Conservation (phyloP, 2,888 invertebrate genomes). For the Caenorhabditis sp. region DNA sequence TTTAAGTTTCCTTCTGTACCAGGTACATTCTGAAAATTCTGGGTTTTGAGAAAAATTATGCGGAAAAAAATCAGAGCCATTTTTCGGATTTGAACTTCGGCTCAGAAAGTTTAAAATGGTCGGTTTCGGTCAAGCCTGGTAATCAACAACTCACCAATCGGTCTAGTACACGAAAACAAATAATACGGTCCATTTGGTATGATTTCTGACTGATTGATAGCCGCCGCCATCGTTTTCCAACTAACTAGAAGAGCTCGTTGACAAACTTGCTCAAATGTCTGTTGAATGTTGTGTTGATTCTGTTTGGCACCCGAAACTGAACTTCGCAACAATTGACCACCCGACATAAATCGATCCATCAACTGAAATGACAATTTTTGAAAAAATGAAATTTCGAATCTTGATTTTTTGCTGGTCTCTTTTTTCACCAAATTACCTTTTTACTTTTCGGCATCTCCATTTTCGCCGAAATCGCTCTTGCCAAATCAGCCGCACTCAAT, state of each 20-base stretch:
- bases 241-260: constrained; percentile 35
- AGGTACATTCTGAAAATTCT: no score
- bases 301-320: constrained; percentile 15
- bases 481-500: constrained; percentile 62
- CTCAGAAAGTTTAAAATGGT: no score
- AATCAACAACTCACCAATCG: constrained; percentile 13
- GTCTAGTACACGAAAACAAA: constrained; percentile 26
- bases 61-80: no score
- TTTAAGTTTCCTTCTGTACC: no score
- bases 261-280: constrained; percentile 14
- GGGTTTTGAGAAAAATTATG: no score
- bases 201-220: constrained; percentile 53
- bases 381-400: background rate
- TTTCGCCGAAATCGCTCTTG: constrained; percentile 46
- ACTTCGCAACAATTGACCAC: constrained; percentile 6
- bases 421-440: constrained; percentile 9
- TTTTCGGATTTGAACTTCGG: no score
- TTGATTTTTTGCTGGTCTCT: no score
- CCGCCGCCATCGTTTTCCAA: constrained; percentile 47
- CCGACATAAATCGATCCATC: constrained; percentile 23
- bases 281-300: constrained; percentile 9
- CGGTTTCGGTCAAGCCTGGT: no score
- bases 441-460: constrained; percentile 32
- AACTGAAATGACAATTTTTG: constrained; percentile 12
- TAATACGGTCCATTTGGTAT: constrained; percentile 45